Evolutionary conservation across 2,888 invertebrate species (phyloP).

Genomic region (Mellilla xanthometata): DNA sequence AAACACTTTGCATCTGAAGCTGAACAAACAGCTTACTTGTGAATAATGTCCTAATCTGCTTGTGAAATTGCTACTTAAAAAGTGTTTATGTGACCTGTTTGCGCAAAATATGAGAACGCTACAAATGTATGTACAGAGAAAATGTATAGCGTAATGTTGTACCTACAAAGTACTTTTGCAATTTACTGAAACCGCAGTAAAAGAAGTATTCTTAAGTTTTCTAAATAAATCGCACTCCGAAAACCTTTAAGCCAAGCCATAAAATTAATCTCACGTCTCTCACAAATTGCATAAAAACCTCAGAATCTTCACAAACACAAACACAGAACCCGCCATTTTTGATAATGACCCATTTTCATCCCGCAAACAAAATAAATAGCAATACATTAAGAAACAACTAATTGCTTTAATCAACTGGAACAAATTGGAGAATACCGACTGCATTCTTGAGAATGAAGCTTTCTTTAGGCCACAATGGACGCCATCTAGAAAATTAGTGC

Average conservation of each 20-base stretch:
- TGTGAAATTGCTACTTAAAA: not conserved
- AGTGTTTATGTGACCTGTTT: not conserved
- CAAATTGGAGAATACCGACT: constrained; percentile 13
- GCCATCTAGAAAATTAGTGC: not conserved
- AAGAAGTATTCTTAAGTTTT: no score
- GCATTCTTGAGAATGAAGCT: constrained; percentile 10
- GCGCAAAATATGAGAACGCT: not conserved
- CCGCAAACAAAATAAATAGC: constrained; percentile 1
- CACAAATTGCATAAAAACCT: not conserved
- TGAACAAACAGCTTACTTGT: constrained; percentile 1
- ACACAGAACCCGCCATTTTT: not conserved
- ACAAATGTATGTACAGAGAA: no score
- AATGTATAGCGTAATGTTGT: no score
- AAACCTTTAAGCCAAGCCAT: no score
- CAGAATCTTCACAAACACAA: not conserved
- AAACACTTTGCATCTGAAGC: not conserved
- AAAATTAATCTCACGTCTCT: not conserved
- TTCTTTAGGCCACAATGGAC: constrained; percentile 17
- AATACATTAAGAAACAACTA: constrained; percentile 6
- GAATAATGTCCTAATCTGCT: not conserved
- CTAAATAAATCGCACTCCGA: no score
- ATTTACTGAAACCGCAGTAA: no score
- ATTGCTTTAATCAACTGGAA: constrained; percentile 16
- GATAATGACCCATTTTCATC: constrained; percentile 1
- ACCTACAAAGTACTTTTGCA: no score